Percentiles rank a stretch among this genome's conserved stretches.
phyloP scores from a whole-genome alignment of 1,140 invertebrate species.

The Apis florea region DNA sequence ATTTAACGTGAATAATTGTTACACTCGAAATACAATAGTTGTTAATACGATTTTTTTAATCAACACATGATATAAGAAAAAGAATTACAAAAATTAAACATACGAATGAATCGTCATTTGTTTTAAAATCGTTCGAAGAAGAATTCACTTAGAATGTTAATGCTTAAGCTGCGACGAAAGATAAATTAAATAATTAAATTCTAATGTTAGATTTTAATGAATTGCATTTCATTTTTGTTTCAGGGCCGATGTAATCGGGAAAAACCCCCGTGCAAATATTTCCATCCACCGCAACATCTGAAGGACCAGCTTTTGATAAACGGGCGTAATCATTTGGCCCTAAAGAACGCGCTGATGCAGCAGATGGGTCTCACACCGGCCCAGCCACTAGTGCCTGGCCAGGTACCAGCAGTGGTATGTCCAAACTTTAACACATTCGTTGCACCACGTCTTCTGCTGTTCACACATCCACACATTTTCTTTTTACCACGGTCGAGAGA shows the following conservation, averaged over 20 bases:
- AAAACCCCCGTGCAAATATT: conserved; percentile 99
- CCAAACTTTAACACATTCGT: conserved; percentile 51
- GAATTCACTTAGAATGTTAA: no score
- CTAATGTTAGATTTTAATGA: not conserved
- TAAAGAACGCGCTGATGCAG: conserved; percentile 98
- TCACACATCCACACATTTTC: conserved; percentile 63
- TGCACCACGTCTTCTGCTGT: conserved; percentile 64
- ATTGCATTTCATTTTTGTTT: conserved; percentile 74
- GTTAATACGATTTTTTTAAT: no score
- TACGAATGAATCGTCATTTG: no score
- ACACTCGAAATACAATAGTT: no score
- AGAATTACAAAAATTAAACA: no score
- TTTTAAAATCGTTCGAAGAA: no score
- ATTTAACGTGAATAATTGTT: no score
- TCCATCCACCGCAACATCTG: conserved; percentile 99
- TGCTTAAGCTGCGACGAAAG: no score
- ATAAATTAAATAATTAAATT: no score
- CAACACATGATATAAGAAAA: no score
- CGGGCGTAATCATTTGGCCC: conserved; percentile 98
- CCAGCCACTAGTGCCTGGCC: conserved; percentile 92
- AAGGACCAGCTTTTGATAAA: conserved; percentile 99
- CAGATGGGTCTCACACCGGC: conserved; percentile 95
- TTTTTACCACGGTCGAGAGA: conserved; percentile 62
- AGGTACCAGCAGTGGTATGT: conserved; percentile 95
- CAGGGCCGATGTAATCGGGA: conserved; percentile 99